These are phyloP conservation scores for Puffinus mauretanicus DNA, from an alignment of 2,113 vertebrate genomes.

Conservation along the genomic window DNA sequence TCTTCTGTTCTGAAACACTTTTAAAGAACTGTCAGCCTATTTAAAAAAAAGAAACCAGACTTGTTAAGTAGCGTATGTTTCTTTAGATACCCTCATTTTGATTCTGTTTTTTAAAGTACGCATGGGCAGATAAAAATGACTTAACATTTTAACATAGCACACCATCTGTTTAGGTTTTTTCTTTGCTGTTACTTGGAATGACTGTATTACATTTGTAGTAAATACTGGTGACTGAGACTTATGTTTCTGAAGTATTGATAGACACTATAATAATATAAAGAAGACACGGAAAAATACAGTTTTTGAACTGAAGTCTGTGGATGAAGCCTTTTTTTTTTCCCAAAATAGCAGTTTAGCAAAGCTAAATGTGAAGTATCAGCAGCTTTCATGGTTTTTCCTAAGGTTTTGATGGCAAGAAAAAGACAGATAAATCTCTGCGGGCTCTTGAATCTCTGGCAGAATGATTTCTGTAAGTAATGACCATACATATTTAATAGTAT, in stretches of 20 bases:
- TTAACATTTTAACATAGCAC: not conserved
- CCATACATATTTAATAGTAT: not conserved
- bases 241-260: not conserved
- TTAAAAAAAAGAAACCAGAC: not conserved
- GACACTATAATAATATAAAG: not conserved
- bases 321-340: not conserved
- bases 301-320: not conserved
- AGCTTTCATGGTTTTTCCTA: not conserved
- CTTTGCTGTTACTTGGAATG: not conserved
- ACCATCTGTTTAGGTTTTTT: not conserved
- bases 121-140: not conserved
- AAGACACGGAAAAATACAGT: not conserved
- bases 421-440: not conserved
- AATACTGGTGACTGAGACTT: not conserved
- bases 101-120: not conserved
- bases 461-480: not conserved
- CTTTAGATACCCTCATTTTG: not conserved
- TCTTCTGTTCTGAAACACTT: not conserved
- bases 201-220: rapidly evolving
- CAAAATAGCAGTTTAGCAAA: not conserved
- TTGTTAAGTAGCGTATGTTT: not conserved
- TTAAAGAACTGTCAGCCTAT: not conserved
- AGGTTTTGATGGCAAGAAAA: not conserved
- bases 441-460: not conserved
- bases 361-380: not conserved